Evolutionary conservation across 1,140 invertebrate genomes (phyloP).

Genomic region (Neuroterus valhalla): DNA sequence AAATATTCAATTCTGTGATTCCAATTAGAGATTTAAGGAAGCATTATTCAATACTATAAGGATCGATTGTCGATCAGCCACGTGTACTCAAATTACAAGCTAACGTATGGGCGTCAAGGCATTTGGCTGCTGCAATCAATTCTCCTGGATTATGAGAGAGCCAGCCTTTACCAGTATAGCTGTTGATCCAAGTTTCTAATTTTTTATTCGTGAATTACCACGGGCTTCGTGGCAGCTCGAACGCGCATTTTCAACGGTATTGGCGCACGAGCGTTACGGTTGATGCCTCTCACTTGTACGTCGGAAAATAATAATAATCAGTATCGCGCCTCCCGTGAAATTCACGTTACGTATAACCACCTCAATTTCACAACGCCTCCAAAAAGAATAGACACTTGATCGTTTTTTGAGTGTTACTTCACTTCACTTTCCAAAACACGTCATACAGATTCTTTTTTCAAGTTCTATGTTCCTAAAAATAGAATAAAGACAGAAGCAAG

Average conservation of each 20-base stretch:
- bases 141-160: constrained; percentile 44
- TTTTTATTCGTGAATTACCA: constrained; percentile 50
- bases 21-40: not conserved
- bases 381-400: not conserved
- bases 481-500: too few species aligned
- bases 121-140: constrained; percentile 43
- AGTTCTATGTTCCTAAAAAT: not conserved
- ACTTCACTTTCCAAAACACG: not conserved
- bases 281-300: constrained; percentile 38
- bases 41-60: not conserved
- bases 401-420: not conserved
- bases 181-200: constrained; percentile 50
- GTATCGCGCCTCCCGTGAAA: constrained; percentile 25
- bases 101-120: not conserved
- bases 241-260: constrained; percentile 43
- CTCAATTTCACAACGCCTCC: constrained; percentile 1
- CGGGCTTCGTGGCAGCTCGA: constrained; percentile 37
- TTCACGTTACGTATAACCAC: constrained; percentile 20
- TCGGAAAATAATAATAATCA: constrained; percentile 31
- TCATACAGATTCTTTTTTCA: not conserved
- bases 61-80: not conserved
- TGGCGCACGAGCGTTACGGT: constrained; percentile 8
- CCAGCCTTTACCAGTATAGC: constrained; percentile 47
- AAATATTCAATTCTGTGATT: not conserved
- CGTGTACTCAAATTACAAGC: constrained; percentile 11